These are phyloP conservation scores for Ormia ochracea DNA, from an alignment of 2,888 invertebrate genomes.

Conservation along the genomic window DNA sequence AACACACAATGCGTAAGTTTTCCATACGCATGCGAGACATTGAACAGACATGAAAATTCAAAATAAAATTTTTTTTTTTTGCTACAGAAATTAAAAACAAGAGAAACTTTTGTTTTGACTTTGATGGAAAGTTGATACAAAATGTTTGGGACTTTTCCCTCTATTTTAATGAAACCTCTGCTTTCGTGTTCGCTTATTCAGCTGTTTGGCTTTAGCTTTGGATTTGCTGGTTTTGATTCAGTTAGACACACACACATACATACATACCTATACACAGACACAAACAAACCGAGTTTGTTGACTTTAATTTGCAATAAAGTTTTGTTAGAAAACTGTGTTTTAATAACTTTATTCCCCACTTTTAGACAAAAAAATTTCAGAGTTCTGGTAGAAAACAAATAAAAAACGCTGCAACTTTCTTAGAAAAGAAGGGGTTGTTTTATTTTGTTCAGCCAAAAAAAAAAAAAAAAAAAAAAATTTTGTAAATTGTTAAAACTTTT, in stretches of 20 bases:
- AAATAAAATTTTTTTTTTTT: constrained; percentile 18
- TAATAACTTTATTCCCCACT: constrained; percentile 63
- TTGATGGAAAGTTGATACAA: constrained; percentile 59
- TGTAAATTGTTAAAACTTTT: constrained; percentile 62
- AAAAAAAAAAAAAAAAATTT: constrained; percentile 33
- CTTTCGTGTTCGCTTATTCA: constrained; percentile 27
- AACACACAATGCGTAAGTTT: constrained; percentile 56
- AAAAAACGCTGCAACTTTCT: constrained; percentile 60
- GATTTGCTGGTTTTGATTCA: constrained; percentile 34
- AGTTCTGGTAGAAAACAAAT: constrained; percentile 50
- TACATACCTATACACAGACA: not conserved
- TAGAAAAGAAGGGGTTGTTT: constrained; percentile 60
- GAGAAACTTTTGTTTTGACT: constrained; percentile 64
- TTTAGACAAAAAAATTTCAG: constrained; percentile 36
- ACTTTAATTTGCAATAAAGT: constrained; percentile 63
- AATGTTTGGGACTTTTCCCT: constrained; percentile 55
- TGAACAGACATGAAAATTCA: constrained; percentile 54
- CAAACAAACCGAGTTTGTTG: constrained; percentile 45
- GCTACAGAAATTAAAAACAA: constrained; percentile 22
- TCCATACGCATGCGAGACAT: constrained; percentile 62
- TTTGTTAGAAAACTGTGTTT: constrained; percentile 61
- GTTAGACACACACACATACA: constrained; percentile 17
- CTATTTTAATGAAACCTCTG: constrained; percentile 49
- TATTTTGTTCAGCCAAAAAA: constrained; percentile 30
- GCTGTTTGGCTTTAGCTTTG: constrained; percentile 32